Evolutionary conservation across 2,888 invertebrate species (phyloP).

Genomic region (Dioctria rufipes): DNA sequence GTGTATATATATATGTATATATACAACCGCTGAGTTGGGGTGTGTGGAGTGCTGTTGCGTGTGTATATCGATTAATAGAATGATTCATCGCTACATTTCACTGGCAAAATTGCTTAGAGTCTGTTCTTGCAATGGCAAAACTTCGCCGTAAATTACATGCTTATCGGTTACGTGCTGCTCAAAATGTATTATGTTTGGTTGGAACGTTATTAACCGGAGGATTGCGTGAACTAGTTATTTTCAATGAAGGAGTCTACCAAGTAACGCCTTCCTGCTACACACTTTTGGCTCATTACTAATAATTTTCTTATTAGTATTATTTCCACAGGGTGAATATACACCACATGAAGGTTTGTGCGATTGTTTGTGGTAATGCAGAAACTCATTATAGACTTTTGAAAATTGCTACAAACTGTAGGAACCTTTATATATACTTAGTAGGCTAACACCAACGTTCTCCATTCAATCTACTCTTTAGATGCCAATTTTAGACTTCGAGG

Average conservation of each 20-base stretch:
- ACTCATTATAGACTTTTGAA: background rate
- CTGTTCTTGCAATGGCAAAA: background rate
- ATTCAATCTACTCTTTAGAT: background rate
- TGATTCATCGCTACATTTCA: slow-evolving; percentile 17
- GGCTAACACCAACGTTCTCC: background rate
- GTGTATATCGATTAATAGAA: slow-evolving; percentile 17
- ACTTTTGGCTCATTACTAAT: too few relatives aligned
- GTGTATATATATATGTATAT: background rate
- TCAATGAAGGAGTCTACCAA: background rate
- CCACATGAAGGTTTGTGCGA: too few relatives aligned
- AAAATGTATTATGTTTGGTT: background rate
- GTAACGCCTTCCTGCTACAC: too few relatives aligned
- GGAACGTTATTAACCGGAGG: background rate
- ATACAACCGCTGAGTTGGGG: background rate
- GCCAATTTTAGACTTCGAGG: background rate
- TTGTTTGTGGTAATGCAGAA: background rate
- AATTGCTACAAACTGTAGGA: background rate
- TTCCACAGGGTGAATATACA: too few relatives aligned
- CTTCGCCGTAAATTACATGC: background rate
- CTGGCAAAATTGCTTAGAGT: background rate
- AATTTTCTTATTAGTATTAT: too few relatives aligned
- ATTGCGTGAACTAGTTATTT: background rate
- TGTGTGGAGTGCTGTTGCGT: background rate
- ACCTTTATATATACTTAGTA: too few relatives aligned
- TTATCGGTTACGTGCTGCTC: background rate